Conservation (phyloP, 2,797 vertebrate genomes). For the Microtus agrestis region DNA sequence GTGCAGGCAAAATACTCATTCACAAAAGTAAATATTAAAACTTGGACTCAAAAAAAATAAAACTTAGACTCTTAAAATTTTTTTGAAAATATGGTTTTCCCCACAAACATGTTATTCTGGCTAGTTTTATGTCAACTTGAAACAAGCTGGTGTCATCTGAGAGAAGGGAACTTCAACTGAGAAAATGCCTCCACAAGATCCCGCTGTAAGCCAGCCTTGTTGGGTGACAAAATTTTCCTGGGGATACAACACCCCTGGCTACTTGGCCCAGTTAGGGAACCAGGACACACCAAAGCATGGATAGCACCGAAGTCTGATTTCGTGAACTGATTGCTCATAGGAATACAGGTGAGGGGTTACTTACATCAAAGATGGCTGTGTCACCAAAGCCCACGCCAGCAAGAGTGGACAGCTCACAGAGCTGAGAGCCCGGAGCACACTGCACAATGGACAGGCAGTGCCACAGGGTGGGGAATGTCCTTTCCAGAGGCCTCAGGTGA, state of each 20-base stretch:
- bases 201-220: not conserved
- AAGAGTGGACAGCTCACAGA: not conserved
- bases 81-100: slow-evolving; percentile 6
- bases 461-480: not conserved
- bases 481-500: not conserved
- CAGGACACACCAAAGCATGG: not conserved
- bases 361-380: not conserved
- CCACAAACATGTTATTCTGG: slow-evolving; percentile 32
- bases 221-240: not conserved
- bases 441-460: not conserved
- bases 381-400: not conserved
- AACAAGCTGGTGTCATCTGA: not conserved
- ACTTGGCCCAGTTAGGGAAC: not conserved
- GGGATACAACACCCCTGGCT: no score
- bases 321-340: not conserved
- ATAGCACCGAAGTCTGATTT: not conserved
- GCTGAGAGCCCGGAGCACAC: no score
- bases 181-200: not conserved
- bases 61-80: slow-evolving; percentile 28
- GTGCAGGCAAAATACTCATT: not conserved
- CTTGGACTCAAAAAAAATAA: slow-evolving; percentile 22
- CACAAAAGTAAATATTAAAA: not conserved
- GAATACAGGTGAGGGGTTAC: not conserved
- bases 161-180: not conserved
- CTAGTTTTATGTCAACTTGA: not conserved